A percentile compares a stretch with the other conserved stretches of the same genome.
These are phyloP conservation scores for Caenorhabditis sulstoni DNA, from an alignment of 2,888 invertebrate species.

Conservation along the genomic window DNA sequence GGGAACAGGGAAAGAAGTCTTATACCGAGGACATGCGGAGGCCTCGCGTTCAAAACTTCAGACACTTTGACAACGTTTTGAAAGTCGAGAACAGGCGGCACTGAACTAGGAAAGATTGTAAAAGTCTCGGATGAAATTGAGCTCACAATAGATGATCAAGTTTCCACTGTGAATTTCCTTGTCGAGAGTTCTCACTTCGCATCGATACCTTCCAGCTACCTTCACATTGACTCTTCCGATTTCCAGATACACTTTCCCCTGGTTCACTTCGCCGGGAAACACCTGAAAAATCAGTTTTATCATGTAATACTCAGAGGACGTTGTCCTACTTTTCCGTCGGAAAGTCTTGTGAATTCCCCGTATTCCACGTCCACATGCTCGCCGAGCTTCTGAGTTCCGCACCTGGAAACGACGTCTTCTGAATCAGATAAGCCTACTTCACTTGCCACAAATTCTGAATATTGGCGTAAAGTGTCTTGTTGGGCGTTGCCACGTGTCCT, in stretches of 20 bases:
- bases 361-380: constrained; percentile 62
- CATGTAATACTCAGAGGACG: background rate
- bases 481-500: constrained; percentile 50
- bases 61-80: constrained; percentile 33
- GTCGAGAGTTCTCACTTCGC: constrained; percentile 66
- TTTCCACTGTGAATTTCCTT: constrained; percentile 64
- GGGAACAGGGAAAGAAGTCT: too few species aligned
- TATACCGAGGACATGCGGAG: constrained; percentile 55
- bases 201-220: constrained; percentile 65
- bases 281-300: too few species aligned
- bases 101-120: constrained; percentile 26
- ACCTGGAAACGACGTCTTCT: constrained; percentile 44
- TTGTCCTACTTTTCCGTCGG: constrained; percentile 63
- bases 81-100: constrained; percentile 66
- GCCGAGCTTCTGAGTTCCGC: constrained; percentile 64
- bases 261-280: constrained; percentile 54
- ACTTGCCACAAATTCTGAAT: constrained; percentile 65
- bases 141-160: constrained; percentile 62
- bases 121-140: background rate
- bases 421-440: constrained; percentile 7
- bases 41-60: constrained; percentile 46
- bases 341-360: constrained; percentile 63
- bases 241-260: constrained; percentile 59
- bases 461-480: constrained; percentile 53
- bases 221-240: constrained; percentile 57